Conservation (phyloP, 2,888 invertebrate genomes). For the Kryphioiulus occultus region DNA sequence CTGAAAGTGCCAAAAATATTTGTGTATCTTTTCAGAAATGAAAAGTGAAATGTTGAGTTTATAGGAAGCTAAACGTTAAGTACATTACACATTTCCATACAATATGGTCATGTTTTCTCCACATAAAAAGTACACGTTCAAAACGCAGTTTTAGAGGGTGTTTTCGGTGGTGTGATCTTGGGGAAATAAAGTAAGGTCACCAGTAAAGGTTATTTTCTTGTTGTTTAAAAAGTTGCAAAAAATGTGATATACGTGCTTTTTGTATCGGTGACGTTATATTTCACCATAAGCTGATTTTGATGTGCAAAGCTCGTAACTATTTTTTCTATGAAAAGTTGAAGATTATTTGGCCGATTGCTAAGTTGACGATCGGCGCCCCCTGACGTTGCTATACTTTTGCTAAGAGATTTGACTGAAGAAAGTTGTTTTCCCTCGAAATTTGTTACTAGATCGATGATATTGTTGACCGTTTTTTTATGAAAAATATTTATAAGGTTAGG, state of each 20-base stretch:
- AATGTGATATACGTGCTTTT: constrained; percentile 20
- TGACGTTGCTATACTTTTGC: constrained; percentile 4
- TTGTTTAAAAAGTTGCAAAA: background rate
- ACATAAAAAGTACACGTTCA: background rate
- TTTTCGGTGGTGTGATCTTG: constrained; percentile 6
- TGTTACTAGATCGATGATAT: too few relatives aligned
- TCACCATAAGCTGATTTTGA: constrained; percentile 25
- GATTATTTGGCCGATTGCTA: constrained; percentile 3
- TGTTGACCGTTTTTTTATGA: background rate
- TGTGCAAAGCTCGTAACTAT: constrained; percentile 16
- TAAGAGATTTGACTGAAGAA: constrained; percentile 4
- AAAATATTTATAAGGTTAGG: background rate
- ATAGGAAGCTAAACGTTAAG: background rate
- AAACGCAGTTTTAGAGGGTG: background rate
- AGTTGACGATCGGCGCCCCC: background rate
- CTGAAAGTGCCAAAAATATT: background rate
- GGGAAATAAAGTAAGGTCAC: background rate
- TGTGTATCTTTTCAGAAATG: background rate
- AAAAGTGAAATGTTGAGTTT: background rate
- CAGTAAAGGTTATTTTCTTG: background rate
- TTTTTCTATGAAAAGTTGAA: constrained; percentile 29
- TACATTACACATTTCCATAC: background rate
- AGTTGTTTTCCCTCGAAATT: background rate
- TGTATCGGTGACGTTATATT: constrained; percentile 17
- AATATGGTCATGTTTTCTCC: background rate